These are phyloP conservation scores for Heliconius charithonia DNA, from an alignment of 2,888 invertebrate species.

Conservation along the genomic window DNA sequence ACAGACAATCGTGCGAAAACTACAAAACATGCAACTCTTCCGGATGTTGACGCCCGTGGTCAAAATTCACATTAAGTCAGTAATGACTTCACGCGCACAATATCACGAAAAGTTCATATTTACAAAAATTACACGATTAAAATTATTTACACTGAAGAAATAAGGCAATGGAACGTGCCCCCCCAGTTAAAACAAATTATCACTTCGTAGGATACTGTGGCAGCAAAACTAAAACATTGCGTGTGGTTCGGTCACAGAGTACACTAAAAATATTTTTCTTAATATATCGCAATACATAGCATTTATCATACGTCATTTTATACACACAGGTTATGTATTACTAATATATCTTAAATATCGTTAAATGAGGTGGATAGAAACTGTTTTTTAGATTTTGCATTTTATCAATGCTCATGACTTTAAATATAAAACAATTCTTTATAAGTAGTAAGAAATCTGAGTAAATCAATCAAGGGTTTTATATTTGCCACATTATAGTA, in stretches of 20 bases:
- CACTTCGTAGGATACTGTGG: conserved; percentile 49
- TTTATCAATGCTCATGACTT: too few relatives aligned
- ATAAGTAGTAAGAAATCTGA: too few relatives aligned
- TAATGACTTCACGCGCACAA: conserved; percentile 7
- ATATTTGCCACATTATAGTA: too few relatives aligned
- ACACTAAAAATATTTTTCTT: conserved; percentile 30
- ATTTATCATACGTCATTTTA: conserved; percentile 21
- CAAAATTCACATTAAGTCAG: conserved; percentile 48
- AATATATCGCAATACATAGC: not conserved
- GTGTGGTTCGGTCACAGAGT: conserved; percentile 45
- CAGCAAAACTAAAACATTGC: conserved; percentile 42
- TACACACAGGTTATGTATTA: not conserved
- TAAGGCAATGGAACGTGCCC: conserved; percentile 61
- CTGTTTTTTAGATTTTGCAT: too few relatives aligned
- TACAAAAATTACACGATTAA: conserved; percentile 50
- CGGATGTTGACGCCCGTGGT: conserved; percentile 62
- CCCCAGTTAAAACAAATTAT: conserved; percentile 61
- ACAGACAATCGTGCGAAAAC: conserved; percentile 67
- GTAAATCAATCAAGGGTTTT: too few relatives aligned
- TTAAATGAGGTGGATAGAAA: too few relatives aligned
- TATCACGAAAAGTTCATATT: not conserved
- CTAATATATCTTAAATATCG: not conserved
- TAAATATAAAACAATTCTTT: too few relatives aligned
- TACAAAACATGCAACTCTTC: conserved; percentile 74
- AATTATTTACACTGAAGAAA: conserved; percentile 55